Evolutionary conservation across 2,113 vertebrate species (phyloP).

Genomic region (Rhegmatorhina hoffmannsi): DNA sequence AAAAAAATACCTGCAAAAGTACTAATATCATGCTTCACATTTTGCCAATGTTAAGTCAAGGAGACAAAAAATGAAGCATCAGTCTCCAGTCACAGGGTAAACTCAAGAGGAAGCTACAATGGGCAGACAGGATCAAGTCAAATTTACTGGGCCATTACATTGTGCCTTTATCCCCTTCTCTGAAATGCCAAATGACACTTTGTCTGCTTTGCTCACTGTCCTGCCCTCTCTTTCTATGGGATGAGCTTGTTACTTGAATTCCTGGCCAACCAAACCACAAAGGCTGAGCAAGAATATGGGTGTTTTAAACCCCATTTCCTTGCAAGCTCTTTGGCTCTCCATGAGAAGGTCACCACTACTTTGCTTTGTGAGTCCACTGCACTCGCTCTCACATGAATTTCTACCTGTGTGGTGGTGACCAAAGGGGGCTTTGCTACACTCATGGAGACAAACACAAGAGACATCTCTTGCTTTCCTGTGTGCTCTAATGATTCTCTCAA

Average conservation of each 20-base stretch:
- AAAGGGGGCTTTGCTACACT: not conserved
- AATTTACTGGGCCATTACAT: not conserved
- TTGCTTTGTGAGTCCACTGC: not conserved
- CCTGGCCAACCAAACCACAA: not conserved
- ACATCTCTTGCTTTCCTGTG: not conserved
- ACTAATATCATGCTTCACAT: not conserved
- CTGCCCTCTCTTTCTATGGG: not conserved
- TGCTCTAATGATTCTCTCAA: not conserved
- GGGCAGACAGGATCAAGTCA: not conserved
- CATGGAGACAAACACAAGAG: not conserved
- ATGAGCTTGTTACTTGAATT: not conserved
- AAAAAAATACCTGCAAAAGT: not conserved
- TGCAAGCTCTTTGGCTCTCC: not conserved
- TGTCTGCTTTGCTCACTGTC: not conserved
- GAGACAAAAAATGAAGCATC: not conserved
- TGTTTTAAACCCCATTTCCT: slow-evolving; percentile 1
- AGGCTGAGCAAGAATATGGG: not conserved
- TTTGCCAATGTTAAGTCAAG: not conserved
- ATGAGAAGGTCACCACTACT: not conserved
- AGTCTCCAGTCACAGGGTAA: not conserved
- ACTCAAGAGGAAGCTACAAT: not conserved
- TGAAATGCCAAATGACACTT: not conserved
- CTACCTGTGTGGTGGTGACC: not conserved
- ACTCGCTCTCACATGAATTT: not conserved
- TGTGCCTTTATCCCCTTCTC: not conserved